phyloP scores from a whole-genome alignment of 2,797 vertebrate genomes.

The Sebastes steindachneri region DNA sequence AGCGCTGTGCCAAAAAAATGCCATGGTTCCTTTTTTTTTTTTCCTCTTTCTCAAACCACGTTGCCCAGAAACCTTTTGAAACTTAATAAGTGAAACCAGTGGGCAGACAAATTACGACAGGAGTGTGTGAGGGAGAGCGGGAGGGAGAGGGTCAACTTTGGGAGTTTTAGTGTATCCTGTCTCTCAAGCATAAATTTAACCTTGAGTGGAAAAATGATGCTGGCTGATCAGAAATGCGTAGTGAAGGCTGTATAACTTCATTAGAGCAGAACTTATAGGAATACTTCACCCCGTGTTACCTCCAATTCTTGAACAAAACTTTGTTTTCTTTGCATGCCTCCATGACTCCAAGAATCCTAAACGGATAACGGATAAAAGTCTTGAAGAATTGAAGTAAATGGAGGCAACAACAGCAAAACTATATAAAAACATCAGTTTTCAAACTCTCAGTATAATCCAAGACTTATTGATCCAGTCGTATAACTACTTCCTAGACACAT shows the following conservation, averaged over 20 bases:
- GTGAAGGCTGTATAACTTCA: background rate
- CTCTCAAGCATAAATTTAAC: constrained; percentile 67
- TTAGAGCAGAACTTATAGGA: background rate
- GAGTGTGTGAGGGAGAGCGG: constrained; percentile 46
- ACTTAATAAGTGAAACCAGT: constrained; percentile 87
- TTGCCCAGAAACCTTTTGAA: constrained; percentile 89
- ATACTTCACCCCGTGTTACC: background rate
- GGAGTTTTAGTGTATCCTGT: constrained; percentile 70
- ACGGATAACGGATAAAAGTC: too few species aligned
- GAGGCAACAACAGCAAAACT: background rate
- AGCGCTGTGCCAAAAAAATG: constrained; percentile 84
- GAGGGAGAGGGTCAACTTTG: constrained; percentile 52
- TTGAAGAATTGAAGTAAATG: background rate
- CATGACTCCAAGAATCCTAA: background rate
- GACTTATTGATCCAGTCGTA: background rate
- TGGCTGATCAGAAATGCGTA: constrained; percentile 33
- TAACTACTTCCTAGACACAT: background rate
- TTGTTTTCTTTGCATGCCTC: background rate
- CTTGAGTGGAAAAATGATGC: constrained; percentile 51
- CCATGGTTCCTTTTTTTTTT: constrained; percentile 75
- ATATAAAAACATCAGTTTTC: background rate
- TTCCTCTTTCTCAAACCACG: constrained; percentile 77
- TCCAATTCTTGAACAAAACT: background rate
- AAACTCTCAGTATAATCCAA: background rate
- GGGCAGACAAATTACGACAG: constrained; percentile 80